phyloP scores from a whole-genome alignment of 1,140 invertebrate genomes.

The Magallana angulata region DNA sequence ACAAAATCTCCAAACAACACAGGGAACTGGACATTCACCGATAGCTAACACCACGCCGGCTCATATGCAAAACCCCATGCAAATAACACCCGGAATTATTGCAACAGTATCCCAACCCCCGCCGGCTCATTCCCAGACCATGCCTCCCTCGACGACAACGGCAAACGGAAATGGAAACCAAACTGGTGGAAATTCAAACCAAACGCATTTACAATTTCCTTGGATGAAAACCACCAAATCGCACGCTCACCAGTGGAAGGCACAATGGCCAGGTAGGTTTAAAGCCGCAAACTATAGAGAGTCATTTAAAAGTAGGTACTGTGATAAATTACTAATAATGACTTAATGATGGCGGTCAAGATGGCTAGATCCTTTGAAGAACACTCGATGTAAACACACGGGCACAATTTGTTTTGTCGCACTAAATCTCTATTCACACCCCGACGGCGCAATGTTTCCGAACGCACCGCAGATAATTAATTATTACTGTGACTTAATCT shows the following conservation, averaged over 20 bases:
- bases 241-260: conserved; percentile 79
- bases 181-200: conserved; percentile 53
- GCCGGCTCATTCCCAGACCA: conserved; percentile 67
- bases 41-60: conserved; percentile 70
- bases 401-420: conserved; percentile 38
- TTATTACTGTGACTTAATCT: conserved; percentile 32
- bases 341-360: conserved; percentile 39
- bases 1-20: conserved; percentile 49
- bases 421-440: conserved; percentile 34
- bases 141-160: conserved; percentile 41
- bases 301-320: conserved; percentile 41
- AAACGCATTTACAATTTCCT: conserved; percentile 74
- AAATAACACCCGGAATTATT: conserved; percentile 46
- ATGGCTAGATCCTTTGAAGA: conserved; percentile 34
- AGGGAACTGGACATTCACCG: conserved; percentile 42
- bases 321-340: conserved; percentile 46
- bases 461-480: conserved; percentile 33
- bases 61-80: conserved; percentile 65
- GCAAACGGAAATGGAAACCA: conserved; percentile 47
- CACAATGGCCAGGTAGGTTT: conserved; percentile 77
- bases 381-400: conserved; percentile 20
- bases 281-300: conserved; percentile 21
- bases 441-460: conserved; percentile 23
- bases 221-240: conserved; percentile 80
- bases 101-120: conserved; percentile 59